phyloP scores from a whole-genome alignment of 1,140 invertebrate genomes.

The Tetraneura akinire region DNA sequence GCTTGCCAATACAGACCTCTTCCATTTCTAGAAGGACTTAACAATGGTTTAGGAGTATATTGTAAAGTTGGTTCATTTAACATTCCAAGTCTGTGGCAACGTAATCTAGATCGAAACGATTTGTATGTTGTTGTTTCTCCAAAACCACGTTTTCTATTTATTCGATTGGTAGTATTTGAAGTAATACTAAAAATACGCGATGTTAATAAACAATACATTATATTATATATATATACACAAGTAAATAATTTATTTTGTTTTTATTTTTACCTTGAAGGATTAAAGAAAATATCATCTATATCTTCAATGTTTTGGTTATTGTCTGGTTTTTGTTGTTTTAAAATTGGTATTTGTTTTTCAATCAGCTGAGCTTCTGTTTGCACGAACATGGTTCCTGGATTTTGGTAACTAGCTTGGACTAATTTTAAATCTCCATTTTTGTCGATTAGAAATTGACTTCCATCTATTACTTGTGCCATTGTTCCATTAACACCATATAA shows the following conservation, averaged over 20 bases:
- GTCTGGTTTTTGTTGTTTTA: constrained; percentile 38
- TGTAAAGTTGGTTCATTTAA: constrained; percentile 58
- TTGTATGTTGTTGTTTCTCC: constrained; percentile 31
- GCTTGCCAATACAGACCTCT: constrained; percentile 78
- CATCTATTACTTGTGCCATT: constrained; percentile 63
- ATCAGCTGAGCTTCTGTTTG: constrained; percentile 45
- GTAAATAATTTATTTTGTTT: background rate
- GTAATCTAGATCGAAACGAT: constrained; percentile 58
- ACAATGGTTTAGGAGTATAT: constrained; percentile 89
- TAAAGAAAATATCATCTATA: constrained; percentile 38
- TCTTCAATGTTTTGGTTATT: constrained; percentile 40
- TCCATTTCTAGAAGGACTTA: constrained; percentile 84
- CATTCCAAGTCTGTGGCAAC: constrained; percentile 63
- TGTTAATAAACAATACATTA: background rate
- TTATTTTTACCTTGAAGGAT: constrained; percentile 26
- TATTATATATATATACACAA: background rate
- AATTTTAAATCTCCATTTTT: constrained; percentile 69
- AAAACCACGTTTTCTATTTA: constrained; percentile 38
- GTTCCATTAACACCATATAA: constrained; percentile 61
- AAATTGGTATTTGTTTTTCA: constrained; percentile 29
- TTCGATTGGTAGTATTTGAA: background rate
- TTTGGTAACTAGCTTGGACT: constrained; percentile 62
- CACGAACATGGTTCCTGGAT: constrained; percentile 43
- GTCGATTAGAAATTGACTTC: constrained; percentile 67
- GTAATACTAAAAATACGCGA: background rate